Base-by-base conservation (phyloP, 2,113 vertebrate species). In the Podarcis muralis region DNA sequence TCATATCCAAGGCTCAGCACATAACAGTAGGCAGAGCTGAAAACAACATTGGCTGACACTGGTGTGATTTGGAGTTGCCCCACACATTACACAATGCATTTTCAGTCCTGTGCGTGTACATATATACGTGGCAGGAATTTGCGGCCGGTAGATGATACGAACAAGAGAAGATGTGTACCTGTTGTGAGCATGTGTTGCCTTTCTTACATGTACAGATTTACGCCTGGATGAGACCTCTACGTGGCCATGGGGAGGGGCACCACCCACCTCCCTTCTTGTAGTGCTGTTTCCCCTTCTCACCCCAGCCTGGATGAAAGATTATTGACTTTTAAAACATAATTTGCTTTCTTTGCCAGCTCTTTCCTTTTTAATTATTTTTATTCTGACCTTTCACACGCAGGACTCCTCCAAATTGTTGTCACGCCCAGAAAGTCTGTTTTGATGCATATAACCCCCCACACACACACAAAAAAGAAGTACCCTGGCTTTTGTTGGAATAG, bases 401-500 rank as follows among this genome's bases (percentile, higher is more conserved):
- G 32, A 22, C 74, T n/a, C 76, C 48, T 84, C 35, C 69, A 27
- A 65, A 84, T 32, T 27, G 15, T 20, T 90, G 88, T 77, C 85
- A 72, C 77, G 32, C 87, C 87, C 82, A 92, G 86, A 71, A 18
- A 13, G 85, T 90, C 84, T 74, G 16, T 71, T 87, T 90, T 87
- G 87, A 88, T 9, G 0, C 11, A 48, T 20, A 53, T 53, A 53
- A 2, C 11, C 48, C 48, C 48, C 48, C 40, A 74, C 89, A 75
- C 91, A 86, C 40, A 6, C 40, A 68, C 23, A 18, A 2, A 20
- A 68, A 81, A 95, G 92, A 57, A 22, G 20, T 87, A 82, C 69
- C 81, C 89, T 80, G 92, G 11, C 78, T 93, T 92, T 90, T 91
- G 71, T 6, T 93, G 86, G 80, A 91, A 75, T 40, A 12, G 40